Percentiles rank a stretch among this genome's conserved stretches.
phyloP scores from a whole-genome alignment of 2,888 invertebrate species.

The Lingula anatina region DNA sequence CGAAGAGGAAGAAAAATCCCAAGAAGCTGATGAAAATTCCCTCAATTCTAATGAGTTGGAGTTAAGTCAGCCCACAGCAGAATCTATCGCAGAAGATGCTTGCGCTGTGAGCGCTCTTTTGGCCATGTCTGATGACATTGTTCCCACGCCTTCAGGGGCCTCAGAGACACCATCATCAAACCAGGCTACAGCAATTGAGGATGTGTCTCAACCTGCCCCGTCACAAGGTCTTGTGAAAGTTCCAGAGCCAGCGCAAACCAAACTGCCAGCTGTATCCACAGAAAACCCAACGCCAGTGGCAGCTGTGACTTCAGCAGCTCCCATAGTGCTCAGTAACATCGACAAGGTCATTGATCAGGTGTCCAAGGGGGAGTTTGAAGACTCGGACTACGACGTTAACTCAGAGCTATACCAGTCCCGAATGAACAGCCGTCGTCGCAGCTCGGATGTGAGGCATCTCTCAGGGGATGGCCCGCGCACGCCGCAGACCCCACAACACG shows the following conservation, averaged over 20 bases:
- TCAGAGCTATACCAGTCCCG: neutral
- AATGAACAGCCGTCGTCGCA: too few relatives aligned
- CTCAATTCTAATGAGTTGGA: neutral
- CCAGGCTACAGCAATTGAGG: too few relatives aligned
- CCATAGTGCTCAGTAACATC: slow-evolving; percentile 57
- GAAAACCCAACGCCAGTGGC: neutral
- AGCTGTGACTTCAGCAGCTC: neutral
- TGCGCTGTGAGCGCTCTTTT: neutral
- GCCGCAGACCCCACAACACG: too few relatives aligned
- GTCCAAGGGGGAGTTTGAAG: slow-evolving; percentile 61
- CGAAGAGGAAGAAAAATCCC: neutral
- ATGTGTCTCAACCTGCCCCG: too few relatives aligned
- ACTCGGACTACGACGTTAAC: slow-evolving; percentile 13
- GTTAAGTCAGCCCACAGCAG: neutral
- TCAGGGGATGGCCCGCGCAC: too few relatives aligned
- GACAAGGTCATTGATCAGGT: slow-evolving; percentile 90
- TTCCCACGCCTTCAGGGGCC: too few relatives aligned
- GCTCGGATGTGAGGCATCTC: too few relatives aligned
- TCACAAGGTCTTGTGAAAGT: too few relatives aligned
- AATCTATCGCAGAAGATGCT: neutral
- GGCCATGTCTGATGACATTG: too few relatives aligned
- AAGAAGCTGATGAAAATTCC: neutral
- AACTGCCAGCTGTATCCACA: too few relatives aligned
- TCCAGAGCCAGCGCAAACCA: too few relatives aligned
- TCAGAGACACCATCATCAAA: too few relatives aligned